phyloP scores from a whole-genome alignment of 2,113 vertebrate species.

The Peromyscus californicus region DNA sequence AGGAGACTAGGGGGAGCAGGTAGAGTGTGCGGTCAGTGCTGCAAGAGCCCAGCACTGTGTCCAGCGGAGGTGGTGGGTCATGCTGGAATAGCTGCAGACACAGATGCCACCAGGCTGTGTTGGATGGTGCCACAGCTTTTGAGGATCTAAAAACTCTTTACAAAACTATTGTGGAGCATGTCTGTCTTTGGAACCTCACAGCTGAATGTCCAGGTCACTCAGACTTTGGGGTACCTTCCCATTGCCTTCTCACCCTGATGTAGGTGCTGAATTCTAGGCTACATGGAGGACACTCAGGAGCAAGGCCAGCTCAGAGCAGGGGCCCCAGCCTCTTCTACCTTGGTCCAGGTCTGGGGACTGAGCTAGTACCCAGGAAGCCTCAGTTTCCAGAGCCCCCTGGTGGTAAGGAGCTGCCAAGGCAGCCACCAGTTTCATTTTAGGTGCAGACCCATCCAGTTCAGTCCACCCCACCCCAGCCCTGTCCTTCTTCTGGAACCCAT shows the following conservation, averaged over 20 bases:
- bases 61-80: rapidly evolving
- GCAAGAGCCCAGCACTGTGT: rapidly evolving
- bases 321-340: rapidly evolving
- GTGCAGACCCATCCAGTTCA: too few species aligned
- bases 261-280: background rate
- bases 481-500: rapidly evolving
- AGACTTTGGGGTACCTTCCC: too few species aligned
- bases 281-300: rapidly evolving
- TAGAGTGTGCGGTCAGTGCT: background rate
- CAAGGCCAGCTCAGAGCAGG: background rate
- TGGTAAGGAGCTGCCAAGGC: background rate
- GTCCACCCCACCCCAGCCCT: rapidly evolving
- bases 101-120: background rate
- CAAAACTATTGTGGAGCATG: background rate
- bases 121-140: background rate
- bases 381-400: conserved; percentile 60
- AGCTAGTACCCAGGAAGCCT: background rate
- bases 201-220: background rate
- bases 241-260: background rate
- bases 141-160: background rate
- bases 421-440: background rate
- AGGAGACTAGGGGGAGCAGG: background rate
- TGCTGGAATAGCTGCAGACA: rapidly evolving
- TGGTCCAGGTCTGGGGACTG: background rate
- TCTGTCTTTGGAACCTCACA: background rate